These are phyloP conservation scores for Panthera uncia DNA, from an alignment of 2,113 vertebrate species.

Conservation along the genomic window DNA sequence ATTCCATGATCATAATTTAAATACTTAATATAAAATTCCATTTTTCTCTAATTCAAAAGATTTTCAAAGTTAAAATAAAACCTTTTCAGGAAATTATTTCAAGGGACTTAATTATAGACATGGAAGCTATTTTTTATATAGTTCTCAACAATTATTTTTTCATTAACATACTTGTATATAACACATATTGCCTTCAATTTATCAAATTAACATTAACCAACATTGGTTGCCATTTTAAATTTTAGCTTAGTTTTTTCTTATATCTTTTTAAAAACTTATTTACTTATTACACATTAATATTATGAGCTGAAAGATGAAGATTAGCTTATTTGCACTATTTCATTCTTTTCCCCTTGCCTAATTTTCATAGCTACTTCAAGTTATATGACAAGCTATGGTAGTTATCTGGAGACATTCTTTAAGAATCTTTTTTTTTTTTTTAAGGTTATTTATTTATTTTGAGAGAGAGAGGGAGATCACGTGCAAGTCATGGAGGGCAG, in stretches of 20 bases:
- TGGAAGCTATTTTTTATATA: background rate
- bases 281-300: background rate
- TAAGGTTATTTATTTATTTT: too few relatives aligned
- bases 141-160: background rate
- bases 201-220: background rate
- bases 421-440: too few relatives aligned
- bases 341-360: background rate
- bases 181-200: background rate
- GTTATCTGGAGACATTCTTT: background rate
- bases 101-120: background rate
- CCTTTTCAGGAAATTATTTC: background rate
- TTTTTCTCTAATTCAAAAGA: background rate
- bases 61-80: background rate
- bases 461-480: too few relatives aligned
- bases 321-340: background rate
- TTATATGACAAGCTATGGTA: background rate
- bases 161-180: background rate
- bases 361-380: background rate
- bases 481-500: too few relatives aligned
- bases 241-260: background rate
- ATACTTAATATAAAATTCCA: background rate
- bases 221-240: background rate
- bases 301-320: background rate
- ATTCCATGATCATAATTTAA: background rate
- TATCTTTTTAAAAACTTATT: background rate